Percentiles rank a stretch among this genome's conserved stretches.
Evolutionary conservation across 1,140 invertebrate species (phyloP).

Genomic region (Stegodyphus dumicola): DNA sequence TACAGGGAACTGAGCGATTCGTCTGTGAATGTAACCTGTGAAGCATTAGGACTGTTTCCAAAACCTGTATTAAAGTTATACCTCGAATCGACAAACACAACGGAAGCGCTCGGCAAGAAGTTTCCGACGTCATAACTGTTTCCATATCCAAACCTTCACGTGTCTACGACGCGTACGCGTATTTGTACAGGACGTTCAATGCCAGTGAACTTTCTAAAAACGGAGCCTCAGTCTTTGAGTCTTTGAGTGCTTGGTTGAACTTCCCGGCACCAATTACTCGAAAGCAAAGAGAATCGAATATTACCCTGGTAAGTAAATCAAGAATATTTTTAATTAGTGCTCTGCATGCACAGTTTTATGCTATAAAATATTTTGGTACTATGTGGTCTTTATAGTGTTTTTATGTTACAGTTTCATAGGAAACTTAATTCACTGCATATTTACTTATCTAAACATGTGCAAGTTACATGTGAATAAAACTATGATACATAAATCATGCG

Average conservation of each 20-base stretch:
- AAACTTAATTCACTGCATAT: too few species aligned
- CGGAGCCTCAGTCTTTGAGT: slow-evolving; percentile 30
- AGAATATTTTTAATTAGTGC: too few species aligned
- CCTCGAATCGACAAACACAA: slow-evolving; percentile 4
- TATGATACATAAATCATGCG: too few species aligned
- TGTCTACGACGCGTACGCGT: slow-evolving; percentile 28
- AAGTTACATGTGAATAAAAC: too few species aligned
- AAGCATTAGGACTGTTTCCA: slow-evolving; percentile 31
- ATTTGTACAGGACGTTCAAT: slow-evolving; percentile 40
- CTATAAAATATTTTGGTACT: too few species aligned
- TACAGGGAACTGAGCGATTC: slow-evolving; percentile 18
- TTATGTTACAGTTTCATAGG: too few species aligned
- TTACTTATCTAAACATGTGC: too few species aligned
- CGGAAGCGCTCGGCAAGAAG: not conserved
- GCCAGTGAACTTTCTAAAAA: slow-evolving; percentile 19
- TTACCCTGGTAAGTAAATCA: slow-evolving; percentile 31
- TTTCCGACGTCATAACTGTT: slow-evolving; percentile 6
- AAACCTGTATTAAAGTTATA: slow-evolving; percentile 19
- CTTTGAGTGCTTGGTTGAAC: slow-evolving; percentile 39
- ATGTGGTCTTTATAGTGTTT: too few species aligned
- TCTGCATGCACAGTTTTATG: too few species aligned
- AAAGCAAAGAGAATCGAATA: slow-evolving; percentile 43
- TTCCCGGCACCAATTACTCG: slow-evolving; percentile 43
- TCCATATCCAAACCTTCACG: not conserved
- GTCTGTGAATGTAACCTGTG: slow-evolving; percentile 39